Evolutionary conservation across 30 jellyfish, hydroid and myxozoan genomes (phyloP).

Genomic region (Hydractinia echinata): DNA sequence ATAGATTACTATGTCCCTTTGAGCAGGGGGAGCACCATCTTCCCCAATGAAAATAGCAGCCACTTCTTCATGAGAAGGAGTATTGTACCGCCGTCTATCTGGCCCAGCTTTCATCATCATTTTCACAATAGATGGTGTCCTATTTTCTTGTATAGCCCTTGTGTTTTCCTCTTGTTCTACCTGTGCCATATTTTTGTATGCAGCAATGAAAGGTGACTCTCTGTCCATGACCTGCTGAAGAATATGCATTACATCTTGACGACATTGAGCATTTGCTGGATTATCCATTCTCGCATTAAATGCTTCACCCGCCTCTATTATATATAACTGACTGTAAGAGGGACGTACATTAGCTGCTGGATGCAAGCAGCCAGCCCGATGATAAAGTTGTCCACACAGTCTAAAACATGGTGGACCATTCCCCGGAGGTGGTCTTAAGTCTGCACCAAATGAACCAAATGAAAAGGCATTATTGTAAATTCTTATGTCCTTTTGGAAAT

Average conservation of each 20-base stretch:
- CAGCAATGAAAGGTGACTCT: conserved; percentile 7
- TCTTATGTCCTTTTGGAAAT: not conserved
- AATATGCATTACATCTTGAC: not conserved
- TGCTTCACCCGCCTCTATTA: too few relatives aligned
- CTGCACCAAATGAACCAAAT: conserved; percentile 3
- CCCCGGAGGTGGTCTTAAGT: not conserved
- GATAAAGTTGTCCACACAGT: conserved; percentile 16
- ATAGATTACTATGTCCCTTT: conserved; percentile 49
- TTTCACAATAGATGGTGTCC: conserved; percentile 15
- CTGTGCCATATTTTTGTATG: conserved; percentile 21
- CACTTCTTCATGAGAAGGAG: conserved; percentile 38
- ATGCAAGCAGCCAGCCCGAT: not conserved
- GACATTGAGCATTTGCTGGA: conserved; percentile 12
- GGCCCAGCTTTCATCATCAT: not conserved
- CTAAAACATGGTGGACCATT: conserved; percentile 20
- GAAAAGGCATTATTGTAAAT: not conserved
- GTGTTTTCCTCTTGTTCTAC: conserved; percentile 15
- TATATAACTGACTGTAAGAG: not conserved
- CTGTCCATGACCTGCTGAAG: not conserved
- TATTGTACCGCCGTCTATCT: conserved; percentile 41
- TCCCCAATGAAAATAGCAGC: conserved; percentile 64
- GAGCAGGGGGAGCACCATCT: conserved; percentile 56
- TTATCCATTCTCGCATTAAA: conserved; percentile 14
- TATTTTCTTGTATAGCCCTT: not conserved
- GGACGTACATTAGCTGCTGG: not conserved